Evolutionary conservation across 2,113 vertebrate genomes (phyloP).

Genomic region (Empidonax alnorum): DNA sequence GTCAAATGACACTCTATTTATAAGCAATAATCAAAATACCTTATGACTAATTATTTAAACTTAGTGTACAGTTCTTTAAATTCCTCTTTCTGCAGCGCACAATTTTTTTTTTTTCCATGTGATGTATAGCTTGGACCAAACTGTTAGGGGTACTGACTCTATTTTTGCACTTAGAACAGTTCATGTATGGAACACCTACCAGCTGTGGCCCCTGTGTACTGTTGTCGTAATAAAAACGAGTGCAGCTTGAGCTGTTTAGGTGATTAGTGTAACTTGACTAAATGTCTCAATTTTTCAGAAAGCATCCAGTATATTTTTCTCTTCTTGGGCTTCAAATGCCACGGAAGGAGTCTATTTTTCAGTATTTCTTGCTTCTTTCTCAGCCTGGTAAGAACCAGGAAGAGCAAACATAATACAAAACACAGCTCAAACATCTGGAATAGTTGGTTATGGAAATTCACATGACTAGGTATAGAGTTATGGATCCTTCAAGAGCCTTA

Average conservation of each 20-base stretch:
- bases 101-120: background rate
- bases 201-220: background rate
- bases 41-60: background rate
- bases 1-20: background rate
- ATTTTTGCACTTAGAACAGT: background rate
- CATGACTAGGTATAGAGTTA: background rate
- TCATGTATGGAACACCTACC: background rate
- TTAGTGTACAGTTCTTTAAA: background rate
- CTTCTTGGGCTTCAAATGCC: background rate
- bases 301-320: background rate
- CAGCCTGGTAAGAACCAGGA: background rate
- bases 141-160: background rate
- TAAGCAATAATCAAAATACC: background rate
- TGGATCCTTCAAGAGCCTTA: background rate
- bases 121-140: background rate
- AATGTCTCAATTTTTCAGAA: conserved; percentile 4
- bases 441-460: background rate
- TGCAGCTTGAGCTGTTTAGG: conserved; percentile 3
- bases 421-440: background rate
- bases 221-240: background rate
- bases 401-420: background rate
- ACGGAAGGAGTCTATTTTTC: background rate
- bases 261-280: background rate
- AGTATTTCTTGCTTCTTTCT: background rate
- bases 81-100: background rate